A percentile compares a stretch with the other conserved stretches of the same genome.
phyloP scores from a whole-genome alignment of 2,113 vertebrate species.

The Hemibagrus wyckioides region DNA sequence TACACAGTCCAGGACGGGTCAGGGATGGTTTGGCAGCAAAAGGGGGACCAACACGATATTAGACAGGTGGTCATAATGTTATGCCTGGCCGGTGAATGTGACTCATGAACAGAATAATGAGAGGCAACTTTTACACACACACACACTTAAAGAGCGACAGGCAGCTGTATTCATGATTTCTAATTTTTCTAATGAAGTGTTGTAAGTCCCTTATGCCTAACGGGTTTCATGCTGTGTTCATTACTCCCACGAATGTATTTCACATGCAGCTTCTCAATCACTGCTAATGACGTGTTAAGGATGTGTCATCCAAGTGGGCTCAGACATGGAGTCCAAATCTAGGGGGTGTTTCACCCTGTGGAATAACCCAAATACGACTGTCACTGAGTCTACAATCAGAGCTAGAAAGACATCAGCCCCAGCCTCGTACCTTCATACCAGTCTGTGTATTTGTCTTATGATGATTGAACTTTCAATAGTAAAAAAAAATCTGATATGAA shows the following conservation, averaged over 20 bases:
- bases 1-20: too few species aligned
- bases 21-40: too few species aligned
- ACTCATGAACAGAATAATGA: neutral
- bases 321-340: neutral
- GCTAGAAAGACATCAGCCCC: neutral
- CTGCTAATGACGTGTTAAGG: neutral
- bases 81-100: too few species aligned
- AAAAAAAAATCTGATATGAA: neutral
- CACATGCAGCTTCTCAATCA: neutral
- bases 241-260: neutral
- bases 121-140: neutral
- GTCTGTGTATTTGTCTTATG: neutral
- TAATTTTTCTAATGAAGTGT: neutral
- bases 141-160: neutral
- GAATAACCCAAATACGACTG: neutral
- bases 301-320: neutral
- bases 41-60: too few species aligned
- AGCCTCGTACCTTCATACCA: neutral
- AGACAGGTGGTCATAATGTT: too few species aligned
- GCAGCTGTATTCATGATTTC: neutral
- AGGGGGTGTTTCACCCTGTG: neutral
- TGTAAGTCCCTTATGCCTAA: neutral
- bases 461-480: too few species aligned
- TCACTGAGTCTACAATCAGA: neutral
- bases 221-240: neutral